phyloP scores from a whole-genome alignment of 2,797 vertebrate species.

The Sebastes jordani region DNA sequence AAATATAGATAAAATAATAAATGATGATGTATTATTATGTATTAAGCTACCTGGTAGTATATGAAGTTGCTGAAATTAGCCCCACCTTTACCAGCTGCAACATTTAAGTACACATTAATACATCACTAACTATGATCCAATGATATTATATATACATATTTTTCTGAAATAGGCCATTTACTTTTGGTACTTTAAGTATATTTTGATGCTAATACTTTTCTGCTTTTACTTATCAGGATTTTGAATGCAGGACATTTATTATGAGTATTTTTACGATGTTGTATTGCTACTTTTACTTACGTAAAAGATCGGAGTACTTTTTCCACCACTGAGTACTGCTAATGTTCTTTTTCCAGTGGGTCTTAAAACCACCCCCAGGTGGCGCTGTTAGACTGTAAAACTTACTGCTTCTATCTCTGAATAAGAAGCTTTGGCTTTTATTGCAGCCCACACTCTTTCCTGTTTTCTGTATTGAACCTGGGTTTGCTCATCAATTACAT shows the following conservation, averaged over 20 bases:
- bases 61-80: neutral
- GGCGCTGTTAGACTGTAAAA: conserved; percentile 25
- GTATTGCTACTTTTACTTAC: neutral
- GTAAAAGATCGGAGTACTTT: neutral
- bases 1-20: neutral
- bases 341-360: neutral
- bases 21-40: neutral
- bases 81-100: neutral
- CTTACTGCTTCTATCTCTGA: neutral
- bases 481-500: conserved; percentile 25
- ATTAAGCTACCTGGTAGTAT: neutral
- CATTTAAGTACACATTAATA: neutral
- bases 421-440: neutral
- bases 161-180: neutral
- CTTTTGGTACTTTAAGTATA: neutral
- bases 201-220: neutral
- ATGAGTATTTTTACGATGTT: neutral
- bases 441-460: conserved; percentile 42
- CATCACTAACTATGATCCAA: neutral
- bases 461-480: conserved; percentile 29
- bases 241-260: neutral
- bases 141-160: neutral
- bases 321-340: neutral
- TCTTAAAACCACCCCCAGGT: conserved; percentile 39
- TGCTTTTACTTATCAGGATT: neutral